Evolutionary conservation across 2,113 vertebrate genomes (phyloP).

Genomic region (Scophthalmus maximus): DNA sequence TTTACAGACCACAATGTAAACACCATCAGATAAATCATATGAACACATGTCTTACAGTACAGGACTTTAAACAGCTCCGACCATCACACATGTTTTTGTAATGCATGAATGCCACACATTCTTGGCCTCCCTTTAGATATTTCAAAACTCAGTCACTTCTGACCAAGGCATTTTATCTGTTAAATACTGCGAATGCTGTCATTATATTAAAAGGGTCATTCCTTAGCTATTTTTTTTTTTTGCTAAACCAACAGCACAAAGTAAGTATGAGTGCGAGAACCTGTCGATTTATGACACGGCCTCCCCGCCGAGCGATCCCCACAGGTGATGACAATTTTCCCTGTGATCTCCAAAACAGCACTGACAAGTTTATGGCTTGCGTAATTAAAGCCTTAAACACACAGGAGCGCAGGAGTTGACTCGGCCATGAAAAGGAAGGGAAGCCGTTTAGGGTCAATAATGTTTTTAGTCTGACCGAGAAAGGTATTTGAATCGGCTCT

Average conservation of each 20-base stretch:
- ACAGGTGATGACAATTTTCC: conserved; percentile 68
- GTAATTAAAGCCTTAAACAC: conserved; percentile 68
- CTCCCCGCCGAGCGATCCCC: conserved; percentile 39
- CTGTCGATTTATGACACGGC: conserved; percentile 50
- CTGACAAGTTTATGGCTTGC: conserved; percentile 70
- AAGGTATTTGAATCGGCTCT: conserved; percentile 26
- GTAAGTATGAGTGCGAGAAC: conserved; percentile 18
- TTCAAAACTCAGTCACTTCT: conserved; percentile 25
- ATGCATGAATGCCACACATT: conserved; percentile 29
- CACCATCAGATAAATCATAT: conserved; percentile 4
- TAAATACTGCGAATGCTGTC: too few species aligned
- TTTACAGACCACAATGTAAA: not conserved
- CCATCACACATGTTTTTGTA: conserved; percentile 34
- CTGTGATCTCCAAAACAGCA: conserved; percentile 66
- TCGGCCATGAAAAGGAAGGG: conserved; percentile 51
- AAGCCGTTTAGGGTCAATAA: conserved; percentile 32
- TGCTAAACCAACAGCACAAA: conserved; percentile 27
- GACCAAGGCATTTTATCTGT: not conserved
- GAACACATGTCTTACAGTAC: not conserved
- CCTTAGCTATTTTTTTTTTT: too few species aligned
- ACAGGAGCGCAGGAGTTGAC: conserved; percentile 50
- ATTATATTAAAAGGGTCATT: too few species aligned
- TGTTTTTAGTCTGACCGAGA: conserved; percentile 23
- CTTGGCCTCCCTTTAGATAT: not conserved
- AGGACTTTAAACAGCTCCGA: conserved; percentile 20